Percentiles rank a stretch among this genome's conserved stretches.
Conservation (phyloP, 2,888 invertebrate species). For the Scaptomyza reducta region DNA sequence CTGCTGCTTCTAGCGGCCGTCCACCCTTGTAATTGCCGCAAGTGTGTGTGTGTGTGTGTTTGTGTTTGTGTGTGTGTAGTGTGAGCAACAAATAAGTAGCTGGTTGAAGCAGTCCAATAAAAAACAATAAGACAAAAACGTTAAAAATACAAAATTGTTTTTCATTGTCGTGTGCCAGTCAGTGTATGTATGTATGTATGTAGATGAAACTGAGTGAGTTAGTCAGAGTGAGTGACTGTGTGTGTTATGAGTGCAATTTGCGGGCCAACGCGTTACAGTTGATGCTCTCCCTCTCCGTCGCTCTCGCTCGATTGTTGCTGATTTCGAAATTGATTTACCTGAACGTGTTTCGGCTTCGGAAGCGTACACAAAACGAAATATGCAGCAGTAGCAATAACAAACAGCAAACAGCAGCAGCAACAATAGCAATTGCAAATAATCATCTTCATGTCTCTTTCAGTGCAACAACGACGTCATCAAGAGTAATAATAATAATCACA, state of each 20-base stretch:
- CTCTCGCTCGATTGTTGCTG: slow-evolving; percentile 49
- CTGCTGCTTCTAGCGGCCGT: slow-evolving; percentile 48
- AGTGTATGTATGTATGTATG: slow-evolving; percentile 15
- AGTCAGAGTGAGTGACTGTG: slow-evolving; percentile 19
- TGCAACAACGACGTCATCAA: slow-evolving; percentile 29
- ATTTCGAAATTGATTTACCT: slow-evolving; percentile 75
- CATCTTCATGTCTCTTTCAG: slow-evolving; percentile 26
- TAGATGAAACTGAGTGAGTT: neutral
- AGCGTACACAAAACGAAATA: slow-evolving; percentile 53
- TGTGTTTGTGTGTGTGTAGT: slow-evolving; percentile 42
- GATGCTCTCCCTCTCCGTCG: slow-evolving; percentile 5
- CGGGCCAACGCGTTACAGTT: slow-evolving; percentile 26
- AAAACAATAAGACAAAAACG: slow-evolving; percentile 67
- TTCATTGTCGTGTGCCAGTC: slow-evolving; percentile 57
- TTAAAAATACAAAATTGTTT: slow-evolving; percentile 50
- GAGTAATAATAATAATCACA: slow-evolving; percentile 19
- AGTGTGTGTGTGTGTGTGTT: slow-evolving; percentile 35
- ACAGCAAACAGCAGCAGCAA: slow-evolving; percentile 27
- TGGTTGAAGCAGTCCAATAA: slow-evolving; percentile 37
- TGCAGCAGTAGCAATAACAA: slow-evolving; percentile 48
- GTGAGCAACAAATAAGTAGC: slow-evolving; percentile 67
- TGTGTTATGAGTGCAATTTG: slow-evolving; percentile 52
- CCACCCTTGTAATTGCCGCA: slow-evolving; percentile 75
- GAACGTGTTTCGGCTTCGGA: slow-evolving; percentile 64
- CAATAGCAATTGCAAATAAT: slow-evolving; percentile 35